Base-by-base conservation (phyloP, 2,888 invertebrate genomes). In the Merodon equestris region DNA sequence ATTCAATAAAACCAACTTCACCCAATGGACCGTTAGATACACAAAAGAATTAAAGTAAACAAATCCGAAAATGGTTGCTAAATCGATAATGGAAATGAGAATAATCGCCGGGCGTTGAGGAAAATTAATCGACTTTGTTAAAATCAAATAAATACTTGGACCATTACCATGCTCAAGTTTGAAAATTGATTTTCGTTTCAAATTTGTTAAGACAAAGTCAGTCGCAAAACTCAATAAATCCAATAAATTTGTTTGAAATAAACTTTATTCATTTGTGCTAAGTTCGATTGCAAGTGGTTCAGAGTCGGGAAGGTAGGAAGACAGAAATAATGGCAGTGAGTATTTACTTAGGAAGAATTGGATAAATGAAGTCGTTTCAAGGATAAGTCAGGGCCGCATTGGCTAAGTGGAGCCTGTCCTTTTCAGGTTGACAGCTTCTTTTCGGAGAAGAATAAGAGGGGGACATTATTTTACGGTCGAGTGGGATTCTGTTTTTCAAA, bases 91-190 rank as follows among this genome's bases (percentile, higher is more conserved):
- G 27, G 27, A 7, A 7, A 27, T 27, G 27, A 2, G 27, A 27
- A 27, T 27, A 4, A 27, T 27, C 3, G 7, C 27, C 3, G 27
- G 27, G 27, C 27, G 27, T 4, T 27, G 27, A 56, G 48, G n/a
- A 57, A 64, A 64, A 72, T 72, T 72, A 72, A 72, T 72, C 64
- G 72, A 72, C 72, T 72, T 72, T 47, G 64, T 72, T 72, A 72
- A 64, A 58, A 64, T 64, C 58, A 47, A 66, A 72, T 72, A 66
- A 64, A 72, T 72, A 38, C 64, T 58, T 53, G 53, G 19, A 72
- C 53, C 53, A 40, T 40, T 45, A 63, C 60, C 54, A 47, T 53
- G 40, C 57, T 47, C 18, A 15, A 9, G 58, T 57, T 51, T 47
- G 36, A n/a, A 15, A 64, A 44, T 57, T 48, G 14, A 64, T 64